phyloP scores from a whole-genome alignment of 2,113 vertebrate genomes.

The Crotalus tigris region DNA sequence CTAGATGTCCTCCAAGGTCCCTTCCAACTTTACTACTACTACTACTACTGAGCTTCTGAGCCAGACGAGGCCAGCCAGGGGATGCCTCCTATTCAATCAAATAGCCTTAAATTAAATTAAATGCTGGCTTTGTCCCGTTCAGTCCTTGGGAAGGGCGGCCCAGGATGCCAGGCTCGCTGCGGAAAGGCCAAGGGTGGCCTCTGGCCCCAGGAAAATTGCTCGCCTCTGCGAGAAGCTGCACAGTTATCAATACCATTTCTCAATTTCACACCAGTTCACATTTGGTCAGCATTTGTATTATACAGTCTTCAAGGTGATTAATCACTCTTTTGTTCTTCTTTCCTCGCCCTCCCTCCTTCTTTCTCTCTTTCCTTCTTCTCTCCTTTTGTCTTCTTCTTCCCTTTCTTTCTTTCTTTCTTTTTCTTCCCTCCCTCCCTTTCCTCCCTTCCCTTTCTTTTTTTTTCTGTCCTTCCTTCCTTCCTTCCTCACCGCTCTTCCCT shows the following conservation, averaged over 20 bases:
- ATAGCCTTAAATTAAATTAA: not conserved
- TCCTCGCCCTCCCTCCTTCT: not conserved
- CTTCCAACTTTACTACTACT: too few species aligned
- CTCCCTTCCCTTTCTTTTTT: not conserved
- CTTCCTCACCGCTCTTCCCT: too few species aligned
- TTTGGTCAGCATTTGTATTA: not conserved
- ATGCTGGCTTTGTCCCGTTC: not conserved
- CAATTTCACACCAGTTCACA: not conserved
- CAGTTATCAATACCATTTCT: not conserved
- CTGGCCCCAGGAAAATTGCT: not conserved
- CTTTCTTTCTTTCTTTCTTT: not conserved
- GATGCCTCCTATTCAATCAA: not conserved
- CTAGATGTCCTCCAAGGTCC: too few species aligned
- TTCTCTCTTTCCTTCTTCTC: not conserved
- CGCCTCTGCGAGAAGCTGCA: not conserved
- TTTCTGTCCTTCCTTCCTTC: too few species aligned
- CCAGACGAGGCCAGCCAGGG: not conserved
- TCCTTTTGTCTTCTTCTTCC: too few species aligned
- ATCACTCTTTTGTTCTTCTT: not conserved
- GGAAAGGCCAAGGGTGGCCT: not conserved
- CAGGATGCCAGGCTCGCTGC: accelerated
- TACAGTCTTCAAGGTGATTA: not conserved
- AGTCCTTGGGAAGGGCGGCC: not conserved
- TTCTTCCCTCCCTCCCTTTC: not conserved
- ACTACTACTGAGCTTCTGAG: not conserved